Percentiles rank a stretch among this genome's conserved stretches.
These are phyloP conservation scores for Nothobranchius furzeri DNA, from an alignment of 2,113 vertebrate species.

Conservation along the genomic window DNA sequence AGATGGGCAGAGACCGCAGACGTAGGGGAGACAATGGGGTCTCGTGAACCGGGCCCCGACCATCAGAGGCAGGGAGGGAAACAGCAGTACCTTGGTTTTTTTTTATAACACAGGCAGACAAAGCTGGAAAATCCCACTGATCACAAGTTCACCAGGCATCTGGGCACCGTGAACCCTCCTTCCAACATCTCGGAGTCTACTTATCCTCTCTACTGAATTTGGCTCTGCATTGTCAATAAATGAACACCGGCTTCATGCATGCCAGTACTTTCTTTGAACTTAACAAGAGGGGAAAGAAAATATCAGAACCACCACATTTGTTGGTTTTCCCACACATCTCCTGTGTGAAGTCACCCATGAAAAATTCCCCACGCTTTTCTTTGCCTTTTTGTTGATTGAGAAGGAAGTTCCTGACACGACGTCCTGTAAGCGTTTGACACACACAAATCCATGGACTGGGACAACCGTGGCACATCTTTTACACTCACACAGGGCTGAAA, in stretches of 20 bases:
- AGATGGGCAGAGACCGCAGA: conserved; percentile 62
- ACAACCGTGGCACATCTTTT: conserved; percentile 48
- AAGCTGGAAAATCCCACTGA: conserved; percentile 59
- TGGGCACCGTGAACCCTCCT: conserved; percentile 16
- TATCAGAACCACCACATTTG: conserved; percentile 39
- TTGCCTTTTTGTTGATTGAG: conserved; percentile 22
- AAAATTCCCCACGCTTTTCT: conserved; percentile 36
- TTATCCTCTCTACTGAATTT: conserved; percentile 18
- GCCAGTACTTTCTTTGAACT: conserved; percentile 20
- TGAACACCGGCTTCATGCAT: no score
- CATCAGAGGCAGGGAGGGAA: conserved; percentile 45
- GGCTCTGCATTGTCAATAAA: conserved; percentile 42
- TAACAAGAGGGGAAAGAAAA: conserved; percentile 48
- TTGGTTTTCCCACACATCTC: conserved; percentile 24
- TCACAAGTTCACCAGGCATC: conserved; percentile 53
- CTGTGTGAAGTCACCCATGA: conserved; percentile 19
- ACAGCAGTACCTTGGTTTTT: conserved; percentile 56
- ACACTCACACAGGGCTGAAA: conserved; percentile 40
- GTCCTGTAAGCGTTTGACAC: conserved; percentile 10
- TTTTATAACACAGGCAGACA: conserved; percentile 45
- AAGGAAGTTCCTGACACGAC: conserved; percentile 35
- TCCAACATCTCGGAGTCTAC: conserved; percentile 31
- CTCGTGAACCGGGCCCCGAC: conserved; percentile 40
- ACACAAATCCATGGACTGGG: conserved; percentile 37
- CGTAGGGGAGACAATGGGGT: conserved; percentile 57